A percentile compares a stretch with the other conserved stretches of the same genome.
Conservation (phyloP, 2,888 invertebrate genomes). For the Pseudeuparius sepicola region DNA sequence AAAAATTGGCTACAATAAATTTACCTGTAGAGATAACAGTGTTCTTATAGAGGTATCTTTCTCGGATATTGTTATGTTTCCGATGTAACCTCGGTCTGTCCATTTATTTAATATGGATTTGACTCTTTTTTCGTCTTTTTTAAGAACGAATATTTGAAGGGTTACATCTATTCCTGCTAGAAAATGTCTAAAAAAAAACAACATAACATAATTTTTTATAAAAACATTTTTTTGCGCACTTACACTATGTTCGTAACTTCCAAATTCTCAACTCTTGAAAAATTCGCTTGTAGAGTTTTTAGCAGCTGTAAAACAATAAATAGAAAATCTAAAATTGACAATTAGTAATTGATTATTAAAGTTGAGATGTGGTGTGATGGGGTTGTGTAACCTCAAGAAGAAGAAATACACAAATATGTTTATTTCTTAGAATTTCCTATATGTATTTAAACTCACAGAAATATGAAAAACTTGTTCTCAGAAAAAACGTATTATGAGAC, state of each 20-base stretch:
- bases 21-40: constrained; percentile 58
- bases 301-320: constrained; percentile 18
- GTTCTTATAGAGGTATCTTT: constrained; percentile 57
- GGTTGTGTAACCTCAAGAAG: too few relatives aligned
- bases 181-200: constrained; percentile 29
- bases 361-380: neutral
- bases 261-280: constrained; percentile 22
- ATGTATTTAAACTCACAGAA: too few relatives aligned
- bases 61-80: constrained; percentile 42
- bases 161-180: constrained; percentile 43
- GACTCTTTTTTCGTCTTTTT: constrained; percentile 44
- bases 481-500: too few relatives aligned
- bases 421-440: too few relatives aligned
- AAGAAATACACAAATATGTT: too few relatives aligned
- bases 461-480: too few relatives aligned
- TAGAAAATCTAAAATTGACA: constrained; percentile 1
- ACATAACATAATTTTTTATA: too few relatives aligned
- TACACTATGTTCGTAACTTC: constrained; percentile 23
- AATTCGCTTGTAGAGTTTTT: constrained; percentile 19
- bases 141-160: constrained; percentile 44
- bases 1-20: too few relatives aligned
- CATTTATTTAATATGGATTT: constrained; percentile 35
- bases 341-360: neutral
- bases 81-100: constrained; percentile 25
- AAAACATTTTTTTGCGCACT: constrained; percentile 18